These are phyloP conservation scores for Galaxias olidus DNA, from an alignment of 2,797 vertebrate species.

Conservation along the genomic window DNA sequence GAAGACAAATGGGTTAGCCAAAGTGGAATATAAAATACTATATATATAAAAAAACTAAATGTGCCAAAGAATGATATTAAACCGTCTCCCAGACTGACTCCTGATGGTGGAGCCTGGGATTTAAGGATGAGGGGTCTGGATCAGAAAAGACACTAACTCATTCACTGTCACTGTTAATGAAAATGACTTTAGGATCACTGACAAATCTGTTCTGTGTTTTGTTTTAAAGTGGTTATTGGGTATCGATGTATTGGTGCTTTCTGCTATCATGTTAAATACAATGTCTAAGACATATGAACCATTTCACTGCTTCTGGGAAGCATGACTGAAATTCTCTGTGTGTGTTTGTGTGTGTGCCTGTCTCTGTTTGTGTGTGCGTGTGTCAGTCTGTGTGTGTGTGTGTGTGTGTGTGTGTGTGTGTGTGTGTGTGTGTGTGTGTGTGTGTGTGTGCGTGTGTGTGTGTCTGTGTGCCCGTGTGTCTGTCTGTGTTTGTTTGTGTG, in stretches of 20 bases:
- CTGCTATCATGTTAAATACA: slow-evolving; percentile 71
- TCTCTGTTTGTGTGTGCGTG: too few relatives aligned
- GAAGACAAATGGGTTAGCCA: too few relatives aligned
- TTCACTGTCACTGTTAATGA: slow-evolving; percentile 45
- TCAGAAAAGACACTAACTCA: too few relatives aligned
- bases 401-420: slow-evolving; percentile 51
- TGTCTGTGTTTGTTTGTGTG: too few relatives aligned
- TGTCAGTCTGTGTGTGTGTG: too few relatives aligned
- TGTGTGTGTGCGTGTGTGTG: slow-evolving; percentile 2
- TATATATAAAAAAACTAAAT: too few relatives aligned
- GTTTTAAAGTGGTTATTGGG: slow-evolving; percentile 38
- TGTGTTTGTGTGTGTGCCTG: slow-evolving; percentile 19
- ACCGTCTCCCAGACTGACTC: too few relatives aligned
- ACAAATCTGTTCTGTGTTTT: slow-evolving; percentile 35
- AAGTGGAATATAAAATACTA: too few relatives aligned
- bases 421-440: slow-evolving; percentile 19
- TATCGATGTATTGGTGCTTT: slow-evolving; percentile 46
- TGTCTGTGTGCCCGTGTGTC: not conserved
- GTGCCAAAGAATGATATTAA: too few relatives aligned
- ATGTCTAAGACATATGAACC: slow-evolving; percentile 82
- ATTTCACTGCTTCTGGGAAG: slow-evolving; percentile 96
- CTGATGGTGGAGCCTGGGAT: too few relatives aligned
- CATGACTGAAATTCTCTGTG: slow-evolving; percentile 75
- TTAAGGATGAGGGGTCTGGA: too few relatives aligned
- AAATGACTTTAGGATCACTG: not conserved